These are phyloP conservation scores for Halcyon leucocephala DNA, from an alignment of 2,797 vertebrate genomes.

Conservation along the genomic window DNA sequence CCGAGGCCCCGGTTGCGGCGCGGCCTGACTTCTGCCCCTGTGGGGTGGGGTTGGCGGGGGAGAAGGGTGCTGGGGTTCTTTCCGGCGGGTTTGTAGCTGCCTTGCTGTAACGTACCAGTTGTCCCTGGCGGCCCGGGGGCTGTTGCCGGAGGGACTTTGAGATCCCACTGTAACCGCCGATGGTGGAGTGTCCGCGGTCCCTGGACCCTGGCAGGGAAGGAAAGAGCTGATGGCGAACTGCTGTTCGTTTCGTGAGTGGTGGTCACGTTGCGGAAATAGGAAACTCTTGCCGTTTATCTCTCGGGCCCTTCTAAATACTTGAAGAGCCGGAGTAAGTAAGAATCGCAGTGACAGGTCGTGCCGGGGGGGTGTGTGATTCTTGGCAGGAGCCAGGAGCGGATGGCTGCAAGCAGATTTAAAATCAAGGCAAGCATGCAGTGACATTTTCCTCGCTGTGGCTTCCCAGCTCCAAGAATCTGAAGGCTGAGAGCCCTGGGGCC, in stretches of 20 bases:
- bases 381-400: not conserved
- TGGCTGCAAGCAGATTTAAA: not conserved
- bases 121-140: not conserved
- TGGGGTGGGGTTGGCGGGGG: not conserved
- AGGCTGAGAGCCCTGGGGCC: too few relatives aligned
- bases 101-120: rapidly evolving
- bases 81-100: not conserved
- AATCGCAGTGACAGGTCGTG: not conserved
- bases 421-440: not conserved
- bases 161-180: rapidly evolving
- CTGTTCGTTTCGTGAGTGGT: not conserved
- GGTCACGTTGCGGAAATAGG: not conserved
- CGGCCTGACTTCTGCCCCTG: not conserved
- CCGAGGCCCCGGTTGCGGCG: not conserved
- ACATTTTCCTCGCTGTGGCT: not conserved
- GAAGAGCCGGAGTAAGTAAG: not conserved
- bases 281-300: not conserved
- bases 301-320: not conserved
- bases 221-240: not conserved
- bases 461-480: not conserved
- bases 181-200: not conserved
- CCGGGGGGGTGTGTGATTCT: not conserved
- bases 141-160: rapidly evolving
- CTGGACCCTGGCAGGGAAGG: not conserved
- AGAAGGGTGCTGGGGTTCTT: not conserved